Evolutionary conservation across 2,797 vertebrate genomes (phyloP).

Genomic region (Ficedula albicollis): DNA sequence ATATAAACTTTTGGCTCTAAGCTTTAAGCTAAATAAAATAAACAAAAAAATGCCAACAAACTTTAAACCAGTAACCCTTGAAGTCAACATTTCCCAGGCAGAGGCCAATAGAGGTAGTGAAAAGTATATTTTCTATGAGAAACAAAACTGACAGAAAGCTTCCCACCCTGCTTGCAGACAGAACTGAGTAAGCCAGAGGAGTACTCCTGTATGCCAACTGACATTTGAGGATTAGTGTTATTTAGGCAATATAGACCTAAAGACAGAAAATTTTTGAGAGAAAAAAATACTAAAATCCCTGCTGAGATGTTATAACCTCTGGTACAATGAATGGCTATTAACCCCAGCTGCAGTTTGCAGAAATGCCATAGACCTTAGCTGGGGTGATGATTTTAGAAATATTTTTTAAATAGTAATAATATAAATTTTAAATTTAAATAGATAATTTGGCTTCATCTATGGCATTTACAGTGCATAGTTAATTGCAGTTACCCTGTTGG

Average conservation of each 20-base stretch:
- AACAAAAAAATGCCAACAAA: neutral
- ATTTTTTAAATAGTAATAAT: neutral
- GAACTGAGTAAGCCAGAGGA: slow-evolving; percentile 5
- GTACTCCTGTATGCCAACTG: neutral
- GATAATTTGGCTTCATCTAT: neutral
- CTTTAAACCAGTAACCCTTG: neutral
- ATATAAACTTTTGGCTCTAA: neutral
- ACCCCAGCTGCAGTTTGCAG: neutral
- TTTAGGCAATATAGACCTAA: neutral
- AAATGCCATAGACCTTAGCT: neutral
- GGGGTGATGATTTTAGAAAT: neutral
- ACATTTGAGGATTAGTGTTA: neutral
- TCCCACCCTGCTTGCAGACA: neutral
- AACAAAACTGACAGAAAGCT: slow-evolving; percentile 8
- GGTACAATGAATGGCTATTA: neutral
- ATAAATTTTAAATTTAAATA: neutral
- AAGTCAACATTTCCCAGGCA: neutral
- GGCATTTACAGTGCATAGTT: neutral
- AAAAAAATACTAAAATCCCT: neutral
- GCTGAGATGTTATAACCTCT: neutral
- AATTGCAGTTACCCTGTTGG: neutral
- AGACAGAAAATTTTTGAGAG: neutral
- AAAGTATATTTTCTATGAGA: neutral
- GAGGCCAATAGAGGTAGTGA: neutral
- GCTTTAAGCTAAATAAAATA: neutral